Base-by-base conservation (phyloP, 92 coral and sea anemone species). In the Epizoanthus scotinus region DNA sequence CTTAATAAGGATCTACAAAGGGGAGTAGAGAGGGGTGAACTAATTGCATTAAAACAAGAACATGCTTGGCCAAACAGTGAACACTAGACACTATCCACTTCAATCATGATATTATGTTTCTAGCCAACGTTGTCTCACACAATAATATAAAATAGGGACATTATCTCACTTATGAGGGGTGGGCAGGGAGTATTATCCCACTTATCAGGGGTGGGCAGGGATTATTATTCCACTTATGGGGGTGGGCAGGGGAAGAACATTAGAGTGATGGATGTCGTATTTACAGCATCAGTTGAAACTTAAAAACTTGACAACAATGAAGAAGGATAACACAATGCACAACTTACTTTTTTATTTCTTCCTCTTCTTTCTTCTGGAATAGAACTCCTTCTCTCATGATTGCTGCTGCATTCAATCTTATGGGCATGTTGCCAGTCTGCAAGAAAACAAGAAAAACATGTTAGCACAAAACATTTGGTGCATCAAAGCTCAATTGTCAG, bases 321-420 rank as follows among this genome's bases (percentile, higher is more conserved):
- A 27, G 6, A 55, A 22, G 36, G 15, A 18, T 31, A 68, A 19
- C 19, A 22, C 22, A 68, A 25, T 12, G 2, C 17, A 28, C 27
- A 9, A 67, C 87, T 25, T 82, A 93, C 99, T 89, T 91, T 77
- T 86, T 91, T 1, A 93, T 82, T 66, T 93, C 98, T 38, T 95
- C 91, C 63, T 95, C 90, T 78, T 95, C 99, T 64, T 90, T 95
- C 87, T 93, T 95, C 66, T 93, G 97, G 85, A 93, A 95, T 53
- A 95, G 78, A 63, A 87, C 83, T 25, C 99, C 99, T 75, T 95
- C 99, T 81, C 99, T 91, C 99, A 95, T 91, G 31, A 95, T 95
- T 2, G 98, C 90, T 29, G 99, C 96, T 0, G 99, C 98, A 79
- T 95, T 95, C 59, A 95, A 59, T 53, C 89, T 89, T 90, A 95